Evolutionary conservation across 2,797 vertebrate species (phyloP).

Genomic region (Eospalax fontanierii): DNA sequence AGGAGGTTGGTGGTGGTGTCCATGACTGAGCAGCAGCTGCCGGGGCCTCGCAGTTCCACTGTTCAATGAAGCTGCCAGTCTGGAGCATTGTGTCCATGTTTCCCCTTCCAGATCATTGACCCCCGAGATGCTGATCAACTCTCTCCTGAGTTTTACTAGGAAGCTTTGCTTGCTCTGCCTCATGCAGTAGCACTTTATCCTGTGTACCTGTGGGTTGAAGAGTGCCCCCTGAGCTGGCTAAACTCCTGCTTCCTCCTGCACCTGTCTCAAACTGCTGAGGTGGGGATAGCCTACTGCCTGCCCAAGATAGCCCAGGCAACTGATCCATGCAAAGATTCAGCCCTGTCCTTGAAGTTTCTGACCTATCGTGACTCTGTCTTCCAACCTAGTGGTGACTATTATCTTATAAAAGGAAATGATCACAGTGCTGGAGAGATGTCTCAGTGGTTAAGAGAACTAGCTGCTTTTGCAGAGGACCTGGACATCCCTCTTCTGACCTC

Average conservation of each 20-base stretch:
- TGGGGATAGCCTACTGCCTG: not conserved
- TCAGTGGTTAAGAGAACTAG: too few relatives aligned
- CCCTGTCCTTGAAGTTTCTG: not conserved
- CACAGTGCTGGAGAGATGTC: too few relatives aligned
- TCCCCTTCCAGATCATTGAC: not conserved
- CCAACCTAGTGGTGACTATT: not conserved
- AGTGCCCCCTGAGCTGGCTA: fast-evolving
- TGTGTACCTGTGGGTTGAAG: not conserved
- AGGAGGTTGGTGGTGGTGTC: not conserved
- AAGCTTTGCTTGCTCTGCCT: not conserved
- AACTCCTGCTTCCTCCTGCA: not conserved
- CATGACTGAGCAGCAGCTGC: fast-evolving
- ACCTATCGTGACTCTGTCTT: not conserved
- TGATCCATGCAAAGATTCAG: not conserved
- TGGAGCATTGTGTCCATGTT: fast-evolving
- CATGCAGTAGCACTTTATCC: fast-evolving
- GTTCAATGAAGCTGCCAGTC: not conserved
- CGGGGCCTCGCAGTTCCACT: not conserved
- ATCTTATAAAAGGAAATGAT: not conserved
- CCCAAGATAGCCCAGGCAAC: not conserved
- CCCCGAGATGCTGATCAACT: not conserved
- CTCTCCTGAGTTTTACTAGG: not conserved
- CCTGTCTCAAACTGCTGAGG: not conserved
- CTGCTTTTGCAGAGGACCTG: too few relatives aligned
- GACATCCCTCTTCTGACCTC: too few relatives aligned